Base-by-base conservation (phyloP, 2,888 invertebrate genomes). In the Rhaphigaster nebulosa region DNA sequence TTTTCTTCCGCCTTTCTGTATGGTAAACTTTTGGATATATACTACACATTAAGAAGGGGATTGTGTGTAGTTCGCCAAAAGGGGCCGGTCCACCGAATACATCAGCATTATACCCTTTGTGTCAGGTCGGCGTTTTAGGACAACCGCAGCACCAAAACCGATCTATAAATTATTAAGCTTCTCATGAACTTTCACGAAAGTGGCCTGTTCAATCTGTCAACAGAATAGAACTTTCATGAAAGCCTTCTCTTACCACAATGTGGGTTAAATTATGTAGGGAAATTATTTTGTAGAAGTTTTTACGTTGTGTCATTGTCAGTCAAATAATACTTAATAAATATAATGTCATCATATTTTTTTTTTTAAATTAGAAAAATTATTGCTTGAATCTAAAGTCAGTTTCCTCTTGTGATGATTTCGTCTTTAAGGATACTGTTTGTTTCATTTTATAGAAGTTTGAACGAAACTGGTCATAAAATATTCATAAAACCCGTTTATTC, bases 171-270 rank as follows among this genome's bases (percentile, higher is more conserved):
- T 76, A 76, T 76, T 34, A 76, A 38, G 70, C 34, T 76, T 76
- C 70, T 76, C 70, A 76, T 76, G 70, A 76, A 38, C 70, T 76
- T 76, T 76, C 70, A 76, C 70, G 38, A 76, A 76, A 76, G 70
- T 76, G 70, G 38, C 26, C 20, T 23, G 18, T 76, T 76, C 70
- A 76, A 76, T 23, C 70, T 76, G 70, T 38, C 70, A 38, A 76
- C 38, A 76, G 70, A 76, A 76, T 76, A 12, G 70, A 76, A 38
- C 70, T 76, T 76, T 76, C 70, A 76, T 76, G 70, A 76, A 76
- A 76, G 20, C 34, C 70, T 23, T 34, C 20, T 34, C 70, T 20
- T 38, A 76, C 70, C 70, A 38, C 70, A 76, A 38, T 76, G 70
- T 76, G 8, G 38, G 18, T 10, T 76, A 76, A 76, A 76, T 76